Evolutionary conservation across 2,888 invertebrate species (phyloP).

Genomic region (Troilus luridus): DNA sequence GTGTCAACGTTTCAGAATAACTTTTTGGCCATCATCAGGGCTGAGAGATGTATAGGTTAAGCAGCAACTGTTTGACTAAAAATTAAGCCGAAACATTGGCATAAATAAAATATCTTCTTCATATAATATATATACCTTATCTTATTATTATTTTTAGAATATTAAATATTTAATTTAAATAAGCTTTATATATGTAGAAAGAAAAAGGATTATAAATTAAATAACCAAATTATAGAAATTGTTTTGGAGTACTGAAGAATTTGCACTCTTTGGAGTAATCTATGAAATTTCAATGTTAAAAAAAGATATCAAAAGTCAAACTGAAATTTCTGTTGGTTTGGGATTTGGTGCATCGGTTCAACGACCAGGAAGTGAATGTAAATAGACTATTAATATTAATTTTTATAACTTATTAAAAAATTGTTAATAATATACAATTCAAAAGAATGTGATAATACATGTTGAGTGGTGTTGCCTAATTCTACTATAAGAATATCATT

Average conservation of each 20-base stretch:
- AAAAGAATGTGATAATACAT: background rate
- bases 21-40: no score
- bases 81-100: no score
- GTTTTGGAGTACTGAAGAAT: conserved; percentile 59
- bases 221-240: conserved; percentile 41
- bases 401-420: background rate
- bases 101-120: no score
- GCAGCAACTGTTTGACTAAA: no score
- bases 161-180: no score
- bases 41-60: no score
- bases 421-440: background rate
- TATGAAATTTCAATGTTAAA: conserved; percentile 56
- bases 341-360: conserved; percentile 27
- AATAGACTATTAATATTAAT: background rate
- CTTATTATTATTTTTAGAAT: no score
- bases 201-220: background rate
- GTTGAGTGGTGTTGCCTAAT: background rate
- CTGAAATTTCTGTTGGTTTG: conserved; percentile 32
- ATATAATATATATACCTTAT: no score
- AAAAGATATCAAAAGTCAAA: conserved; percentile 21
- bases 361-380: conserved; percentile 14
- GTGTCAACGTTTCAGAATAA: no score
- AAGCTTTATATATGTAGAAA: no score
- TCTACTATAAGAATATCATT: background rate
- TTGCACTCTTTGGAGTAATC: conserved; percentile 58